Conservation (phyloP, 1,140 invertebrate species). For the Neotoxoptera formosana region DNA sequence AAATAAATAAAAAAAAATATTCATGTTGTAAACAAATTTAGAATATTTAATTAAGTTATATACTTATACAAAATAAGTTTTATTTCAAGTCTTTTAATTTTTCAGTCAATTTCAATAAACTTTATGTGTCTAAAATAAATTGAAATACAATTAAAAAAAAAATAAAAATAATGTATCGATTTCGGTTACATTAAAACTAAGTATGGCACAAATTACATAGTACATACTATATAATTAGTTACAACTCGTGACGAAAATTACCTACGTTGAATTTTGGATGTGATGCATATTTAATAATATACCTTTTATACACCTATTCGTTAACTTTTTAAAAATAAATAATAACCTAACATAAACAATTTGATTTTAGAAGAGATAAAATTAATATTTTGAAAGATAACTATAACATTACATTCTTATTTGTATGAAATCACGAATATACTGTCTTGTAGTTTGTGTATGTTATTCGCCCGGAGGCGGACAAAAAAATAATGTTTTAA, state of each 20-base stretch:
- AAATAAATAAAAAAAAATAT: background rate
- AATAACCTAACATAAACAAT: background rate
- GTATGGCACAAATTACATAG: background rate
- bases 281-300: background rate
- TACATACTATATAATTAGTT: background rate
- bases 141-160: background rate
- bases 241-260: background rate
- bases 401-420: background rate
- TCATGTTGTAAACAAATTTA: no score
- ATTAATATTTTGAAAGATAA: background rate
- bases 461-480: background rate
- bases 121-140: background rate
- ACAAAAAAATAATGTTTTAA: background rate
- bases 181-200: background rate
- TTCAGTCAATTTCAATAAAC: background rate
- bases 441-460: background rate
- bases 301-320: background rate
- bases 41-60: no score
- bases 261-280: background rate
- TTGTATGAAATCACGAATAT: background rate
- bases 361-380: background rate
- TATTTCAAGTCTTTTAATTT: background rate
- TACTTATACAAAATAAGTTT: background rate
- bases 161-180: background rate
- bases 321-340: background rate